Base-by-base conservation (phyloP, 2,797 vertebrate genomes). In the Eremophila alpestris region DNA sequence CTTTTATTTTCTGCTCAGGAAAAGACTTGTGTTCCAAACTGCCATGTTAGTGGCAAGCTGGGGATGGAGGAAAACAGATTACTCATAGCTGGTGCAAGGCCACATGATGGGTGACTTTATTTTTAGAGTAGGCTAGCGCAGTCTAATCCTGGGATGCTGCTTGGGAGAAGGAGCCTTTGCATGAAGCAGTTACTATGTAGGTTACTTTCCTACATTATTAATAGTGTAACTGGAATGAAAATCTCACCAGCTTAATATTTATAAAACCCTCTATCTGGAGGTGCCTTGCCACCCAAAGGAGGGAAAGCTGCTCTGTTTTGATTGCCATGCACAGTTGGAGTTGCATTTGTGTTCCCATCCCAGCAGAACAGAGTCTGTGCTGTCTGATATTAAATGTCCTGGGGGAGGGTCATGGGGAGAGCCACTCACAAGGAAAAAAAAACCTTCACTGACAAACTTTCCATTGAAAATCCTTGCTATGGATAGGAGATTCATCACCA, bases 51-150 rank as follows among this genome's bases (percentile, higher is more conserved):
- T 78, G 87, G 78, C 81, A 94, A 87, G 68, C 67, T 63, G 54
- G 83, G 87, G 90, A 76, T 87, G 64, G 73, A 92, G 70, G 88
- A 94, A 81, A 84, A 81, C 85, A 94, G 68, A 83, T 94, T 90
- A 79, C 68, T 93, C 83, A 76, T 67, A 78, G 83, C 68, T 90
- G 75, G 83, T 93, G 88, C 60, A 87, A 92, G 56, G 60, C 68
- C 68, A 45, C 67, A 56, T 89, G 92, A 93, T 75, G 90, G 92
- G 83, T 94, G 74, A 83, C 93, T 93, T 94, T 69, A 87, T 94
- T 94, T 94, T 93, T 94, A 64, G 87, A 65, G 71, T 43, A 94
- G 75, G 81, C 78, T 90, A 74, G 81, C 16, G 6, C 79, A 71
- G 19, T 87, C 74, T 76, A 9, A 82, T 88, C 81, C 81, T 74